phyloP scores from a whole-genome alignment of 2,888 invertebrate species.

The Orthosia incerta region DNA sequence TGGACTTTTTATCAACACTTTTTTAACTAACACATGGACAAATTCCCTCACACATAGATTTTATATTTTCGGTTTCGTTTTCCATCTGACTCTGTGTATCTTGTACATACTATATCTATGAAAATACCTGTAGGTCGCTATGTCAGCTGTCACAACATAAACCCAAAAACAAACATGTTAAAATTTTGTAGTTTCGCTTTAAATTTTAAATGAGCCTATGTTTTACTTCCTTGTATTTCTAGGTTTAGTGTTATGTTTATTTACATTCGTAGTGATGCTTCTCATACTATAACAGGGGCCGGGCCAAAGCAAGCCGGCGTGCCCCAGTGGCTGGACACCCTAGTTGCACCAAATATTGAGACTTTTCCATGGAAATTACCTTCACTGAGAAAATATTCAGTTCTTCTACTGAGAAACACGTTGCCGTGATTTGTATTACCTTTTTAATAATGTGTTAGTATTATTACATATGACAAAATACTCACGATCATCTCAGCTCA shows the following conservation, averaged over 20 bases:
- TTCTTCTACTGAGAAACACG: too few species aligned
- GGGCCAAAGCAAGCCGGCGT: background rate
- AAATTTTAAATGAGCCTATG: slow-evolving; percentile 73
- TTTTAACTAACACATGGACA: too few species aligned
- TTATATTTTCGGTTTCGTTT: too few species aligned
- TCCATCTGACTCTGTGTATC: too few species aligned
- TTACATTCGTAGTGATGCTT: slow-evolving; percentile 74
- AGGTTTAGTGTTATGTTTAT: slow-evolving; percentile 75
- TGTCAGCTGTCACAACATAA: slow-evolving; percentile 21
- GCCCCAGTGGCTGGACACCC: too few species aligned
- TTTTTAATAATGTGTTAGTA: background rate
- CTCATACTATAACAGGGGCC: slow-evolving; percentile 70
- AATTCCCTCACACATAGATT: too few species aligned
- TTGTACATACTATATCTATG: too few species aligned
- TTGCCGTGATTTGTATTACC: background rate
- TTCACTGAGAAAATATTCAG: background rate
- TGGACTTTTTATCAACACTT: too few species aligned
- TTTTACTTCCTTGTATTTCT: slow-evolving; percentile 72
- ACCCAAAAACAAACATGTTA: slow-evolving; percentile 69
- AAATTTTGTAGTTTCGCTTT: slow-evolving; percentile 56
- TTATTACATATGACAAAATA: background rate
- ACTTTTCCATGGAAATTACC: slow-evolving; percentile 6
- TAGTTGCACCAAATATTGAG: background rate
- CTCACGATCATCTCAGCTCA: background rate
- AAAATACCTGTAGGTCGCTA: slow-evolving; percentile 6